Base-by-base conservation (phyloP, 2,797 vertebrate genomes). In the Morus bassanus region DNA sequence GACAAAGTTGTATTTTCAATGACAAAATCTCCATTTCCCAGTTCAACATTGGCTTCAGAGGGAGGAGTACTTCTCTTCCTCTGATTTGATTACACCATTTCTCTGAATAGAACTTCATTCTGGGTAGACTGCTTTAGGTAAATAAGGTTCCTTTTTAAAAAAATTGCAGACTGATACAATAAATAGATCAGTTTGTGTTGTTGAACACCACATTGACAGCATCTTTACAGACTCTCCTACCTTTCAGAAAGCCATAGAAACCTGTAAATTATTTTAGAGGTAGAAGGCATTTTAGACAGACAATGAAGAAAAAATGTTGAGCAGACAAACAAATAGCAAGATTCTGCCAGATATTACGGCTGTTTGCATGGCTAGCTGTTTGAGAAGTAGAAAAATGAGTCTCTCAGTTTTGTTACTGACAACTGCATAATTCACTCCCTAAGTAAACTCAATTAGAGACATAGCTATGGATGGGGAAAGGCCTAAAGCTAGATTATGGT, bases 401-500 rank as follows among this genome's bases (percentile, higher is more conserved):
- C 88, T 94, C 77, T 89, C 97, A 93, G 68, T 91, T 95, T 92
- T 96, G 74, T 93, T 89, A 87, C 89, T 94, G 97, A 96, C 94
- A 97, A 76, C 69, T 91, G 57, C 72, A 61, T 94, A 95, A 97
- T 95, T 97, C 89, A 85, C 28, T 88, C 97, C 75, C 82, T 95
- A 88, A 93, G 88, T 84, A 95, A 98, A 98, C 92, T 95, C 93
- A 95, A 59, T 98, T 94, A 96, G 72, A 95, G 89, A 28, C 91
- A 64, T n/a, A 92, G 76, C 73, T 89, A 77, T 91, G 68, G 85
- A 94, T 89, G 78, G 50, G 79, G 95, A 92, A 96, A 92, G 35
- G 95, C 93, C 89, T 93, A 61, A 93, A 95, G 85, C 67, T 61
- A 91, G 90, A 96, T 98, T 96, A 96, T 11, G 22, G 57, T 82